Percentiles rank a stretch among this genome's conserved stretches.
These are phyloP conservation scores for Parazoanthus atlanticus DNA, from an alignment of 92 coral and sea anemone genomes.

Conservation along the genomic window DNA sequence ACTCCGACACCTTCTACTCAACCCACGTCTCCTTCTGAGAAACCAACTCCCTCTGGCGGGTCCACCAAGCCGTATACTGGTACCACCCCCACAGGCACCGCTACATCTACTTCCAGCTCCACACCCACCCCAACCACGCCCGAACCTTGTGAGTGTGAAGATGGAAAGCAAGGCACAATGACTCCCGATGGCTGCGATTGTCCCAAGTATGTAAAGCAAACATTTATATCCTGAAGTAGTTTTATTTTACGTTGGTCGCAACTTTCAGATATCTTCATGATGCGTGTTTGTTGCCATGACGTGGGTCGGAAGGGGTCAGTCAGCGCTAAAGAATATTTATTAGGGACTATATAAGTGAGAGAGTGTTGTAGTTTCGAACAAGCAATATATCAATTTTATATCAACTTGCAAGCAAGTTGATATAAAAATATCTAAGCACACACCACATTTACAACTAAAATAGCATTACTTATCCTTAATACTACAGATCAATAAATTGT, in stretches of 20 bases:
- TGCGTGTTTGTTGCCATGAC: not conserved
- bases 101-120: slow-evolving; percentile 19
- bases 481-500: too few species aligned
- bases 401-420: too few species aligned
- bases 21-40: slow-evolving; percentile 32
- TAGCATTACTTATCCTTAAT: too few species aligned
- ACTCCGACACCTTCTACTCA: slow-evolving; percentile 28
- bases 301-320: too few species aligned
- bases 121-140: slow-evolving; percentile 53
- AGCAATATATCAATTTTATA: too few species aligned
- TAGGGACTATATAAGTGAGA: too few species aligned
- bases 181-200: slow-evolving; percentile 62
- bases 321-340: too few species aligned
- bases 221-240: not conserved
- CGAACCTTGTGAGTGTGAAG: slow-evolving; percentile 56
- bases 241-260: not conserved
- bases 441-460: too few species aligned
- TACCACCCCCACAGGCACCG: not conserved
- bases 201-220: slow-evolving; percentile 56
- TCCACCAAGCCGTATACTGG: slow-evolving; percentile 46
- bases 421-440: too few species aligned
- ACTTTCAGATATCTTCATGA: not conserved
- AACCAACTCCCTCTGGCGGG: slow-evolving; percentile 29
- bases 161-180: slow-evolving; percentile 45
- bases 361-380: too few species aligned